Percentiles rank a stretch among this genome's conserved stretches.
phyloP scores from a whole-genome alignment of 2,888 invertebrate genomes.

The Aphidoletes aphidimyza region DNA sequence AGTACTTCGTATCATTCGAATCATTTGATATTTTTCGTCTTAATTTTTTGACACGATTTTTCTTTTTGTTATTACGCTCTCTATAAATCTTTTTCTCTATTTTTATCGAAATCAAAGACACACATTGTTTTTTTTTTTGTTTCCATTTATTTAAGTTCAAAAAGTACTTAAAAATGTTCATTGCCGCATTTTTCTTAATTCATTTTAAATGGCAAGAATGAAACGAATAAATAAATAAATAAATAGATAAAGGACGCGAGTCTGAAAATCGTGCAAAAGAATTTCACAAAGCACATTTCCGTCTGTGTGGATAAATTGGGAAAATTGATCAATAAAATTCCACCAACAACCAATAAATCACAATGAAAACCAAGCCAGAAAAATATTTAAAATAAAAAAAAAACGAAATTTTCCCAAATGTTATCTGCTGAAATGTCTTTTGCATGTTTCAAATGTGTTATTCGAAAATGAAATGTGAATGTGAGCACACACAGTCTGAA shows the following conservation, averaged over 20 bases:
- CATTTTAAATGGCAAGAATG: conserved; percentile 1
- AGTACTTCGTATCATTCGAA: no score
- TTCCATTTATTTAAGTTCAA: not conserved
- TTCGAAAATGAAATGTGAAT: not conserved
- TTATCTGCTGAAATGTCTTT: not conserved
- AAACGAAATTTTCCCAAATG: not conserved
- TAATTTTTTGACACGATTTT: no score
- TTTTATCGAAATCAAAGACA: not conserved
- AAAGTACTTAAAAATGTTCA: not conserved
- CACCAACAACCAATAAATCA: no score
- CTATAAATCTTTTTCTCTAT: conserved; percentile 18
- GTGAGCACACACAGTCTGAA: not conserved
- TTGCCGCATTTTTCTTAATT: conserved; percentile 36
- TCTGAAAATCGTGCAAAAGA: not conserved
- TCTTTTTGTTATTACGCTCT: no score
- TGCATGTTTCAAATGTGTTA: not conserved
- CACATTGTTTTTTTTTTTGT: not conserved
- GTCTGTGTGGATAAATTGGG: not conserved
- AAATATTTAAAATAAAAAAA: no score
- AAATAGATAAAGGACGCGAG: not conserved
- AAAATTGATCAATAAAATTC: no score
- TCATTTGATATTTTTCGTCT: no score
- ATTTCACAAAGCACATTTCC: not conserved
- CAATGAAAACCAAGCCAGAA: no score
- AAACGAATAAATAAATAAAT: not conserved